phyloP scores from a whole-genome alignment of 2,113 vertebrate genomes.

The Camelus dromedarius region DNA sequence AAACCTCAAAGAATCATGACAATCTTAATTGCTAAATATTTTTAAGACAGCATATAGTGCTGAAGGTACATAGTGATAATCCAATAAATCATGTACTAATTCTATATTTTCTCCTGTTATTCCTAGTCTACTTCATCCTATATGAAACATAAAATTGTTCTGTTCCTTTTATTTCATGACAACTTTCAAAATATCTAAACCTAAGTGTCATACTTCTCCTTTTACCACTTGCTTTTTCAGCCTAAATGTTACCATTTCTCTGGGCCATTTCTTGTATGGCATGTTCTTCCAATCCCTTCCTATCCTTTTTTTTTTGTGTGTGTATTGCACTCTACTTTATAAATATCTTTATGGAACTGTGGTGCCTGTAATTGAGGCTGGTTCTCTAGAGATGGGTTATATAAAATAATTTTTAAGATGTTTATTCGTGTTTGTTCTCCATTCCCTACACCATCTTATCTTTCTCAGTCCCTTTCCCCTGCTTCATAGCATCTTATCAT shows the following conservation, averaged over 20 bases:
- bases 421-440: background rate
- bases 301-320: background rate
- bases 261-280: background rate
- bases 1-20: background rate
- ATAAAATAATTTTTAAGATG: conserved; percentile 6
- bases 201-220: background rate
- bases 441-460: background rate
- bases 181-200: background rate
- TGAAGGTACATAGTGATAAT: background rate
- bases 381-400: background rate
- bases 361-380: too few species aligned
- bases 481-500: background rate
- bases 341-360: background rate
- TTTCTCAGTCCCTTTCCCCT: background rate
- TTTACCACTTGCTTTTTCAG: background rate
- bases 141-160: background rate
- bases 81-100: background rate
- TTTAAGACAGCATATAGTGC: background rate
- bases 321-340: background rate
- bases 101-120: conserved; percentile 14
- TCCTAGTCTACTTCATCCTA: background rate
- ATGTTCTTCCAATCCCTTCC: background rate
- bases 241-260: conserved; percentile 17
- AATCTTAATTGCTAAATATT: conserved; percentile 36
- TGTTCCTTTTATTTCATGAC: background rate